phyloP scores from a whole-genome alignment of 1,140 invertebrate genomes.

The Lepidurus apus region DNA sequence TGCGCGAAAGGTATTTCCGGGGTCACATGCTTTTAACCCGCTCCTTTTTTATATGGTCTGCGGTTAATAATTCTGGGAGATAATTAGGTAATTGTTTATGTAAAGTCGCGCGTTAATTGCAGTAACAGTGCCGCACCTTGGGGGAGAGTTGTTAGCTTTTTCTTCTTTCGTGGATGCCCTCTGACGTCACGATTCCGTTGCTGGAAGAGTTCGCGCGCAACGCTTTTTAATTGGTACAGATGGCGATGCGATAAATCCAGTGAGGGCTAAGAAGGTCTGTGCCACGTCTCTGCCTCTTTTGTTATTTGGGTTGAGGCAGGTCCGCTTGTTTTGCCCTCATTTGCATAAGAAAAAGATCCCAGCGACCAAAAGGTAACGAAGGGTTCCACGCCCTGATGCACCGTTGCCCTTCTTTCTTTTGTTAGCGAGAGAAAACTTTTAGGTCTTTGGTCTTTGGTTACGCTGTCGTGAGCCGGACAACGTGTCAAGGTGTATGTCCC shows the following conservation, averaged over 20 bases:
- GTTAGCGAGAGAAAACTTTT: neutral
- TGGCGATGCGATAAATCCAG: neutral
- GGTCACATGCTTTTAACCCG: neutral
- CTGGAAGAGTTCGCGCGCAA: neutral
- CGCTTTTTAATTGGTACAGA: constrained; percentile 1
- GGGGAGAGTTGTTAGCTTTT: neutral
- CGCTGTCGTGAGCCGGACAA: neutral
- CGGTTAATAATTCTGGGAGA: neutral
- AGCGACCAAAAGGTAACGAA: constrained; percentile 10
- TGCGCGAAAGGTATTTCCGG: constrained; percentile 5
- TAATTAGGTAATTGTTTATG: neutral
- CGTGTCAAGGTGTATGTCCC: constrained; percentile 4
- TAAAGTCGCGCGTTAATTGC: neutral
- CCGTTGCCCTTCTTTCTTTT: constrained; percentile 14
- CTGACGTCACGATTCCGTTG: neutral
- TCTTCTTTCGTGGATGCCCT: no score
- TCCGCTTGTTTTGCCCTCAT: constrained; percentile 11
- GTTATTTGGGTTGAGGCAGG: neutral
- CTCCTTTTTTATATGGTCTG: neutral
- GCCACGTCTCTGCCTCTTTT: neutral
- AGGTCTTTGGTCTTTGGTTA: constrained; percentile 19
- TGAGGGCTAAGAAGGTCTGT: neutral
- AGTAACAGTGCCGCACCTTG: neutral
- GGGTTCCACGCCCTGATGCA: constrained; percentile 20
- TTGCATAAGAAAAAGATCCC: neutral